Percentiles rank a stretch among this genome's conserved stretches.
Conservation (phyloP, 2,797 vertebrate species). For the Cygnus olor region DNA sequence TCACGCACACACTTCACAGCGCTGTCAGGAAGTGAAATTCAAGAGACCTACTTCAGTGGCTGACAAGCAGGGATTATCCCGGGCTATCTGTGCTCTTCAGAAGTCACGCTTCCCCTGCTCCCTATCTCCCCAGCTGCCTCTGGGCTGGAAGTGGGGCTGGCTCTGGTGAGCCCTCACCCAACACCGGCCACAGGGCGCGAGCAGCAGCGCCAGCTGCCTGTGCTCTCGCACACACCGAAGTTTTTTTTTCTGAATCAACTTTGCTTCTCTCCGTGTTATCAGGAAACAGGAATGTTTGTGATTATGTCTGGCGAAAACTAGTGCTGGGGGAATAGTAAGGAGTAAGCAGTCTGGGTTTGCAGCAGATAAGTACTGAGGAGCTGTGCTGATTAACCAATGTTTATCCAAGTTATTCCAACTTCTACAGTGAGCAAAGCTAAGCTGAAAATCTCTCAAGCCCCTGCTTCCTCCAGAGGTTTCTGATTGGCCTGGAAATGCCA, state of each 20-base stretch:
- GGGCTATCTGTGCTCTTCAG: constrained; percentile 8
- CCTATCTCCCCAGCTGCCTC: not conserved
- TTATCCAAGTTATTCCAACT: constrained; percentile 48
- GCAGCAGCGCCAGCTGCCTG: not conserved
- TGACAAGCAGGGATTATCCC: constrained; percentile 7
- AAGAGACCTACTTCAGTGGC: not conserved
- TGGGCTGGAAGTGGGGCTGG: not conserved
- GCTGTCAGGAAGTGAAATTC: not conserved
- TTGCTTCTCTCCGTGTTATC: constrained; percentile 26
- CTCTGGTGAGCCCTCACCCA: not conserved
- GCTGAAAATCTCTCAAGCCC: constrained; percentile 6
- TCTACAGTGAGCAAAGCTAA: constrained; percentile 5
- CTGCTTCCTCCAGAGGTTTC: not conserved
- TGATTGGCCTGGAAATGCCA: not conserved
- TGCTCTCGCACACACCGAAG: not conserved
- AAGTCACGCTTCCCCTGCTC: not conserved
- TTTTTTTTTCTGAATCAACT: not conserved
- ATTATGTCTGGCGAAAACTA: constrained; percentile 34
- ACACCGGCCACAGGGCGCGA: not conserved
- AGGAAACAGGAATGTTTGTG: constrained; percentile 36
- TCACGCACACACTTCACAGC: not conserved
- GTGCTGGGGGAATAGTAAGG: constrained; percentile 13
- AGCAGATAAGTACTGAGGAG: constrained; percentile 35
- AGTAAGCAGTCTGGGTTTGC: constrained; percentile 16
- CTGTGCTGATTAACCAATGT: constrained; percentile 21